Evolutionary conservation across 2,113 vertebrate genomes (phyloP).

Genomic region (Eolophus roseicapilla): DNA sequence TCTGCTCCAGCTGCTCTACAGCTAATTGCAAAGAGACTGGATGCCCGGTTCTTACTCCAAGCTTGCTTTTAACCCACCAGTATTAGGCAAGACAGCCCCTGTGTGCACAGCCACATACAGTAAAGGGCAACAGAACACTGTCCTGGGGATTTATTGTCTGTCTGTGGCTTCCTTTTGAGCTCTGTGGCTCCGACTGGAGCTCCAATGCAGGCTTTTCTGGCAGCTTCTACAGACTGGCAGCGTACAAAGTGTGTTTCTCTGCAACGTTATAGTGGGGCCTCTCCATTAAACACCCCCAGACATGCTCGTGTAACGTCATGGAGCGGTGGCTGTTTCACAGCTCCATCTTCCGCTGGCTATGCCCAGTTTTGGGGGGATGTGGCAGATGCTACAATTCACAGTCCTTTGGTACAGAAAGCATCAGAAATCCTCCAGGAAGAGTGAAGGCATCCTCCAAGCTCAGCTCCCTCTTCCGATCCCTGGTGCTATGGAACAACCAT

Average conservation of each 20-base stretch:
- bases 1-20: rapidly evolving
- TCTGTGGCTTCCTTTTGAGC: background rate
- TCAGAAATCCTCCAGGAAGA: background rate
- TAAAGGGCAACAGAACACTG: rapidly evolving
- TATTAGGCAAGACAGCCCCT: background rate
- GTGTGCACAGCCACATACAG: too few relatives aligned
- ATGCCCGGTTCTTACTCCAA: background rate
- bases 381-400: background rate
- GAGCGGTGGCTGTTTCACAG: background rate
- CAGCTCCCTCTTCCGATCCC: background rate
- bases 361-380: background rate
- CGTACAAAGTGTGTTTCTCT: background rate
- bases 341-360: background rate
- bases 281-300: rapidly evolving
- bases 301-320: rapidly evolving
- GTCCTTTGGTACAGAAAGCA: background rate
- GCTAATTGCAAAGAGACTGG: rapidly evolving
- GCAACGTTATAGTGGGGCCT: rapidly evolving
- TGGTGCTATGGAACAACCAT: background rate
- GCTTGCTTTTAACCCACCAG: background rate
- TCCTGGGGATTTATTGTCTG: background rate
- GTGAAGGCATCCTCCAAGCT: background rate
- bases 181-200: background rate
- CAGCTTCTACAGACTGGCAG: background rate
- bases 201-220: background rate